phyloP scores from a whole-genome alignment of 2,888 invertebrate species.

The Odontothrips loti region DNA sequence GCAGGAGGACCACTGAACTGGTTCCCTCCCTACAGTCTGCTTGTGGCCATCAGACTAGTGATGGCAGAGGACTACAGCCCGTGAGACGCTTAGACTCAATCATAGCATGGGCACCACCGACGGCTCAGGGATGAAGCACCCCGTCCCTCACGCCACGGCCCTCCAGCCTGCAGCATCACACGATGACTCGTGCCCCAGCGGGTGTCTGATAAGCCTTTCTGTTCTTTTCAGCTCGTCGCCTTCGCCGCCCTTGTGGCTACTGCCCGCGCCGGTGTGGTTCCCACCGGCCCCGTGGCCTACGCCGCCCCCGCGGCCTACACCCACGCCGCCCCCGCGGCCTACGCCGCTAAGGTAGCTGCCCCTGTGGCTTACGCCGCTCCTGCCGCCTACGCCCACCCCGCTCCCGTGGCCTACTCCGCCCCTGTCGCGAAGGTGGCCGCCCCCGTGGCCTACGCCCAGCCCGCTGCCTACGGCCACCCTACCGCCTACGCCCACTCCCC shows the following conservation, averaged over 20 bases:
- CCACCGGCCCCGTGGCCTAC: conserved; percentile 36
- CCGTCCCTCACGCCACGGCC: no score
- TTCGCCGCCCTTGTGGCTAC: conserved; percentile 37
- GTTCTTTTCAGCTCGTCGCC: conserved; percentile 31
- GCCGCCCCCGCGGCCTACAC: conserved; percentile 43
- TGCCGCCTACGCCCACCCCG: conserved; percentile 36
- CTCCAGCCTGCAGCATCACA: no score
- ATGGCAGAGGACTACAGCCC: no score
- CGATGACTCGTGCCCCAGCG: no score
- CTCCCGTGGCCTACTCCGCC: conserved; percentile 44
- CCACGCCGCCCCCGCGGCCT: conserved; percentile 42
- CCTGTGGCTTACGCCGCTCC: conserved; percentile 39
- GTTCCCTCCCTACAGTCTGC: no score
- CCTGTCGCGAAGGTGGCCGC: conserved; percentile 36
- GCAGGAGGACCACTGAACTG: no score
- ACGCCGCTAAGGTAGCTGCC: conserved; percentile 38
- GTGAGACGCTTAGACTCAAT: no score
- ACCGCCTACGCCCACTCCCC: conserved; percentile 28
- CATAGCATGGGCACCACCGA: no score
- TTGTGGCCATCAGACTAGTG: no score
- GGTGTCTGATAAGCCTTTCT: no score
- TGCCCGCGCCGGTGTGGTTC: conserved; percentile 34
- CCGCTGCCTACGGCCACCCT: conserved; percentile 13
- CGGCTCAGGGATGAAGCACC: no score
- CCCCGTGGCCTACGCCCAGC: conserved; percentile 38